Percentiles rank a stretch among this genome's conserved stretches.
Conservation (phyloP, 2,888 invertebrate genomes). For the Tryphoninae sp. region DNA sequence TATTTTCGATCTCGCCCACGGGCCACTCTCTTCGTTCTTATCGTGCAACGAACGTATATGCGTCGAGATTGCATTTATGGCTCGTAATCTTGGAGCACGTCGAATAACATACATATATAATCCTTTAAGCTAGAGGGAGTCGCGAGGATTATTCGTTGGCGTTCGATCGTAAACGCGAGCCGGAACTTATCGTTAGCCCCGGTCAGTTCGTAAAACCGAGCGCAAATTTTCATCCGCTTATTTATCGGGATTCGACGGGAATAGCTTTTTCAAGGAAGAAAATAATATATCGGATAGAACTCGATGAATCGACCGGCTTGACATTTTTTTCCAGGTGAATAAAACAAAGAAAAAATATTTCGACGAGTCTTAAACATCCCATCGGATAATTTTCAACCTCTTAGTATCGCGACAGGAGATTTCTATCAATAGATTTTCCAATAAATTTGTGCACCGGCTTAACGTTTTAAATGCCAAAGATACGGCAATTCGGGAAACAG, state of each 20-base stretch:
- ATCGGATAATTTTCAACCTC: not conserved
- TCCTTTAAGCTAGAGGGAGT: constrained; percentile 5
- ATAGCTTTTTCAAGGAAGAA: too few species aligned
- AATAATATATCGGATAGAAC: too few species aligned
- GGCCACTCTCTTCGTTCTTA: constrained; percentile 31
- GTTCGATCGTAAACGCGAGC: constrained; percentile 45
- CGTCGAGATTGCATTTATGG: constrained; percentile 52
- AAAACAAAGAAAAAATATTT: too few species aligned
- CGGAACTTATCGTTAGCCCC: constrained; percentile 42
- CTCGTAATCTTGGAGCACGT: constrained; percentile 46
- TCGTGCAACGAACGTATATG: constrained; percentile 41
- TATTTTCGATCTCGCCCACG: constrained; percentile 47
- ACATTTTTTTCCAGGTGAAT: too few species aligned
- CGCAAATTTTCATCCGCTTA: too few species aligned
- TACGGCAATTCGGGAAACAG: constrained; percentile 43
- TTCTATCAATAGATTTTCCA: not conserved
- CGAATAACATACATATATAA: not conserved
- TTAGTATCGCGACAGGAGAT: not conserved
- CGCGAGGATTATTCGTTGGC: constrained; percentile 47
- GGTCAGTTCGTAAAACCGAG: not conserved
- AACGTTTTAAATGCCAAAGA: constrained; percentile 17
- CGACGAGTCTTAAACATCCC: constrained; percentile 6
- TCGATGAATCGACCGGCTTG: too few species aligned
- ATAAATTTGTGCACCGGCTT: not conserved
- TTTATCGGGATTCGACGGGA: too few species aligned